phyloP scores from a whole-genome alignment of 2,113 vertebrate genomes.

The Apeltes quadracus region DNA sequence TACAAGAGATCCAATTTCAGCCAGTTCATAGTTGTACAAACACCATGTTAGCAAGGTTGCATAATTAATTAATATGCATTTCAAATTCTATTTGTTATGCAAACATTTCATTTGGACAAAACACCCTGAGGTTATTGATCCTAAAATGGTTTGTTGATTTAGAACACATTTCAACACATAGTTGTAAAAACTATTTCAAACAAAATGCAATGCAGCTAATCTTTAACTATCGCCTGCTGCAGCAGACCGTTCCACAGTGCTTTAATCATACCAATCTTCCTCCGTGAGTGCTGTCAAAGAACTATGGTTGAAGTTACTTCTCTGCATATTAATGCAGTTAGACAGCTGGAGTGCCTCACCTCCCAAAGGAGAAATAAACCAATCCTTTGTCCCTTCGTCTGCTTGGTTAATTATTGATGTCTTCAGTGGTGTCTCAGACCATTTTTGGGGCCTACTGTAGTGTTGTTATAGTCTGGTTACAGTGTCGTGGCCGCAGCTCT shows the following conservation, averaged over 20 bases:
- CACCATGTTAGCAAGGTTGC: conserved; percentile 47
- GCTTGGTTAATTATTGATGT: conserved; percentile 67
- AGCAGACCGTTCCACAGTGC: too few species aligned
- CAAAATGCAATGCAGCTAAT: not conserved
- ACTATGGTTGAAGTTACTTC: conserved; percentile 55
- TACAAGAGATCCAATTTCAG: conserved; percentile 31
- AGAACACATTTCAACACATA: conserved; percentile 3
- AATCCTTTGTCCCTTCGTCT: conserved; percentile 41
- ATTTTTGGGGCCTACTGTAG: conserved; percentile 55
- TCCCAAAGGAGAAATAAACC: conserved; percentile 52
- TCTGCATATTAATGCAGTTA: conserved; percentile 59
- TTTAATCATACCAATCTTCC: too few species aligned
- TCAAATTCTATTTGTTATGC: conserved; percentile 58
- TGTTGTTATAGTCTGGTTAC: conserved; percentile 44
- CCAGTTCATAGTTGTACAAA: conserved; percentile 25
- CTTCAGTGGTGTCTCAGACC: conserved; percentile 34
- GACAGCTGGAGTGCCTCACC: conserved; percentile 17
- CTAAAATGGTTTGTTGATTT: conserved; percentile 43
- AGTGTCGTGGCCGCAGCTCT: conserved; percentile 34
- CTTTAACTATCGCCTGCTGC: conserved; percentile 7
- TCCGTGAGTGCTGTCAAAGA: too few species aligned
- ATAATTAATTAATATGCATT: conserved; percentile 51
- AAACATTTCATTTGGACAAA: conserved; percentile 57
- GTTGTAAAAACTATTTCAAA: conserved; percentile 7
- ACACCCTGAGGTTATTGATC: conserved; percentile 30